These are phyloP conservation scores for Heliothis virescens DNA, from an alignment of 1,140 invertebrate genomes.

Conservation along the genomic window DNA sequence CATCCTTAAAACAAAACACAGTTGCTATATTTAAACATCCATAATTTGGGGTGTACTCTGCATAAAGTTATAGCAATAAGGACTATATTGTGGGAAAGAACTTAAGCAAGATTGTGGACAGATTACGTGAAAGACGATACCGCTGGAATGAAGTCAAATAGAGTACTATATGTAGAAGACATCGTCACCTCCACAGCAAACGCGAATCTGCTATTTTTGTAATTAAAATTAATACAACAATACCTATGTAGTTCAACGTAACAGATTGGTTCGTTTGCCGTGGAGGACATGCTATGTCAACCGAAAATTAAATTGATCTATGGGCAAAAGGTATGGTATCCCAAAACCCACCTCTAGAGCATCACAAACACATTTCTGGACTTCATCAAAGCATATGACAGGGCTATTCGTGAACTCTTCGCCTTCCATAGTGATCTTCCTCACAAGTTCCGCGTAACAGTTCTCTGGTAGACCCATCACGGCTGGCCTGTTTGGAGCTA, in stretches of 20 bases:
- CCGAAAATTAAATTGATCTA: not conserved
- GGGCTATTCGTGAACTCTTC: slow-evolving; percentile 80
- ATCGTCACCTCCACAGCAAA: no score
- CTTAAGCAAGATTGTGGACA: no score
- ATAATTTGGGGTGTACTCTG: no score
- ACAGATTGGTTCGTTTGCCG: no score
- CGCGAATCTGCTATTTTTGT: no score
- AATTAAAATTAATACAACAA: no score
- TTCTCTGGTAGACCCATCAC: slow-evolving; percentile 70
- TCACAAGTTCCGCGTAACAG: slow-evolving; percentile 72
- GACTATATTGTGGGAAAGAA: no score
- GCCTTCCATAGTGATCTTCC: slow-evolving; percentile 79
- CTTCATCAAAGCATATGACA: slow-evolving; percentile 94
- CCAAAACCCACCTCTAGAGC: slow-evolving; percentile 87
- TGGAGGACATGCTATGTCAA: no score
- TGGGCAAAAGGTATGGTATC: not conserved
- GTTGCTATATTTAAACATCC: not conserved
- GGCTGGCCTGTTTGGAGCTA: slow-evolving; percentile 64
- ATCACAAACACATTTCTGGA: slow-evolving; percentile 90
- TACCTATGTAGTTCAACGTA: no score
- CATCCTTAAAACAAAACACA: slow-evolving; percentile 63
- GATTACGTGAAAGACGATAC: not conserved
- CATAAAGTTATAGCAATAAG: no score
- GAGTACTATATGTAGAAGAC: no score
- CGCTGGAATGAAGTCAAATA: no score